phyloP scores from a whole-genome alignment of 2,888 invertebrate genomes.

The Brachyopa scutellaris region DNA sequence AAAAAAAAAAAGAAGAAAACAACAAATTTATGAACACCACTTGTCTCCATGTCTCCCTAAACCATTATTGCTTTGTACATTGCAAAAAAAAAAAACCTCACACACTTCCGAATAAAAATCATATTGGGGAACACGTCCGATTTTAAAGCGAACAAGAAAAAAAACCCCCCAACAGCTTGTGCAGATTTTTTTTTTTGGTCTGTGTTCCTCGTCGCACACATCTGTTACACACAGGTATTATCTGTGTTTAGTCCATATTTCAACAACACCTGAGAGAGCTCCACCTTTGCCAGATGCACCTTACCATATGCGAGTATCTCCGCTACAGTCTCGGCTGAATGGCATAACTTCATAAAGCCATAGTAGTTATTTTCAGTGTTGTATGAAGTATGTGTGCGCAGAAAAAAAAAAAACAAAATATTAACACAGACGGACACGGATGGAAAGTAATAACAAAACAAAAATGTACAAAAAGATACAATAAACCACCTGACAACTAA shows the following conservation, averaged over 20 bases:
- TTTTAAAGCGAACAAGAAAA: too few relatives aligned
- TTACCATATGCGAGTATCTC: not conserved
- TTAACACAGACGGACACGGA: not conserved
- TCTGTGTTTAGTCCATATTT: slow-evolving; percentile 21
- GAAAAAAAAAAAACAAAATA: not conserved
- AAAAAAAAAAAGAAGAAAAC: not conserved
- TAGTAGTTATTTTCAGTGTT: not conserved
- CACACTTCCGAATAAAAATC: not conserved
- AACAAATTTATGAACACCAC: too few relatives aligned
- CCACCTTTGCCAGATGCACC: slow-evolving; percentile 18
- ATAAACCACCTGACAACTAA: not conserved
- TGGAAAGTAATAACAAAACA: not conserved
- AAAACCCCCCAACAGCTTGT: not conserved
- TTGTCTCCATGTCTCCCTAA: too few relatives aligned
- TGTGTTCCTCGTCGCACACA: not conserved
- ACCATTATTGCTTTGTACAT: too few relatives aligned
- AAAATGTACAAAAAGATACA: not conserved
- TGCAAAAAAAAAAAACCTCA: not conserved
- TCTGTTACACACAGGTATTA: slow-evolving; percentile 13
- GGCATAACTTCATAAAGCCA: slow-evolving; percentile 14
- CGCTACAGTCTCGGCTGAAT: not conserved
- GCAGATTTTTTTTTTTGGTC: not conserved
- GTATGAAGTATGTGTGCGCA: not conserved
- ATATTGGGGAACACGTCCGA: not conserved
- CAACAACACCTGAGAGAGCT: not conserved